These are phyloP conservation scores for Hipparchia semele DNA, from an alignment of 2,888 invertebrate species.

Conservation along the genomic window DNA sequence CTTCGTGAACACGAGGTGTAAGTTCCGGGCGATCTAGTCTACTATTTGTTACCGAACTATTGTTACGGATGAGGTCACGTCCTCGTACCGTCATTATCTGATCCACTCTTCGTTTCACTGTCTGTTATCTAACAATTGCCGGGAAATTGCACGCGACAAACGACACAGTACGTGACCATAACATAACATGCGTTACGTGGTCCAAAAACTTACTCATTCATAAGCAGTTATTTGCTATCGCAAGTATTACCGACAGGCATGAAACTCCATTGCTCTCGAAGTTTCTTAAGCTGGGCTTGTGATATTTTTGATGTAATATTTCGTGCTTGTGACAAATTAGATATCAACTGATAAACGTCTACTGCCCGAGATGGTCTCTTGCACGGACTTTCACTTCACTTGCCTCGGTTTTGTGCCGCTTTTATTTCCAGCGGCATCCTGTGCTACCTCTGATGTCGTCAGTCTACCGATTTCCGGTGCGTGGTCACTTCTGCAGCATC, in stretches of 20 bases:
- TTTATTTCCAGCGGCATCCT: no score
- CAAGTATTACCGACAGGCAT: conserved; percentile 16
- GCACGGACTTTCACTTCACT: no score
- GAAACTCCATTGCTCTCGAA: conserved; percentile 10
- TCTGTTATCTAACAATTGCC: conserved; percentile 37
- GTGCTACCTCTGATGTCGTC: no score
- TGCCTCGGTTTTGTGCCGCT: no score
- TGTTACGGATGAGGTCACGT: conserved; percentile 41
- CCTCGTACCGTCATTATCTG: conserved; percentile 35
- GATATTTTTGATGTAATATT: conserved; percentile 2
- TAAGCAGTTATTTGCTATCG: conserved; percentile 19
- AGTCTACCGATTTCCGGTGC: no score
- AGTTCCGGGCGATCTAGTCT: no score
- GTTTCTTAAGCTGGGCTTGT: conserved; percentile 14
- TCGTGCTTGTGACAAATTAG: background rate
- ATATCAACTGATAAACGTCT: no score
- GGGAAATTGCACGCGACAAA: conserved; percentile 31
- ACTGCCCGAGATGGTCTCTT: no score
- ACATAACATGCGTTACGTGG: conserved; percentile 23
- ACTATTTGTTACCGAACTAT: background rate
- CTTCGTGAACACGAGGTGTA: no score
- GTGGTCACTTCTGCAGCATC: no score
- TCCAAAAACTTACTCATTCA: conserved; percentile 19
- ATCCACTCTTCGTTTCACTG: conserved; percentile 34
- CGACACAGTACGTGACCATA: conserved; percentile 24